phyloP scores from a whole-genome alignment of 1,140 invertebrate genomes.

The Eufriesea mexicana region DNA sequence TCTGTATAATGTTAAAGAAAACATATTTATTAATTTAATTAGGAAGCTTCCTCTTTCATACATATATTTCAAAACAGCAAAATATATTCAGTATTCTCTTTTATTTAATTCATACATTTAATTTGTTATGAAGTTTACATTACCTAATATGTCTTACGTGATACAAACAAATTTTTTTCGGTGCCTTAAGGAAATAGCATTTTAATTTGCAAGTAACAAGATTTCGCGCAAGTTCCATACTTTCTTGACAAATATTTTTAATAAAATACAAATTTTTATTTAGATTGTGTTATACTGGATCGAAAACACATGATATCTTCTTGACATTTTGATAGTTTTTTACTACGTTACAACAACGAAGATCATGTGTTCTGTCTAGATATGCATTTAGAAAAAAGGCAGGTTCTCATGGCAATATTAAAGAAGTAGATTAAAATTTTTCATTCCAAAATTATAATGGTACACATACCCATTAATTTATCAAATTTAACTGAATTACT shows the following conservation, averaged over 20 bases:
- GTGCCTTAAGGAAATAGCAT: constrained; percentile 67
- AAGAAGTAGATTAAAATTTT: too few relatives aligned
- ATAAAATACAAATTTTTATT: too few relatives aligned
- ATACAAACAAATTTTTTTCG: constrained; percentile 66
- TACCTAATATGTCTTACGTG: constrained; percentile 75
- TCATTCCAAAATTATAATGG: too few relatives aligned
- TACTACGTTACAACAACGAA: constrained; percentile 33
- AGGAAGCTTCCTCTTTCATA: neutral
- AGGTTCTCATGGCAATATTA: neutral
- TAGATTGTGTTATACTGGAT: constrained; percentile 3
- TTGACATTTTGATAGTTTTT: constrained; percentile 54
- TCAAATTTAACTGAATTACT: neutral
- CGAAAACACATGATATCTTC: constrained; percentile 32
- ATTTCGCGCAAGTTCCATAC: constrained; percentile 73
- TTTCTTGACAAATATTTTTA: constrained; percentile 16
- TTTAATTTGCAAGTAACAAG: constrained; percentile 60
- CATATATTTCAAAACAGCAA: neutral
- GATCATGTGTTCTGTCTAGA: constrained; percentile 54
- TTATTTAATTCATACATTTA: neutral
- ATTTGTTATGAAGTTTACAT: constrained; percentile 1
- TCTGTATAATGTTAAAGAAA: neutral
- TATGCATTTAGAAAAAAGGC: neutral
- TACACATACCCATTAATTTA: too few relatives aligned
- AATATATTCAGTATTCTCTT: neutral
- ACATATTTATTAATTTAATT: neutral